Conservation (phyloP, 2,113 vertebrate species). For the Gobius niger region DNA sequence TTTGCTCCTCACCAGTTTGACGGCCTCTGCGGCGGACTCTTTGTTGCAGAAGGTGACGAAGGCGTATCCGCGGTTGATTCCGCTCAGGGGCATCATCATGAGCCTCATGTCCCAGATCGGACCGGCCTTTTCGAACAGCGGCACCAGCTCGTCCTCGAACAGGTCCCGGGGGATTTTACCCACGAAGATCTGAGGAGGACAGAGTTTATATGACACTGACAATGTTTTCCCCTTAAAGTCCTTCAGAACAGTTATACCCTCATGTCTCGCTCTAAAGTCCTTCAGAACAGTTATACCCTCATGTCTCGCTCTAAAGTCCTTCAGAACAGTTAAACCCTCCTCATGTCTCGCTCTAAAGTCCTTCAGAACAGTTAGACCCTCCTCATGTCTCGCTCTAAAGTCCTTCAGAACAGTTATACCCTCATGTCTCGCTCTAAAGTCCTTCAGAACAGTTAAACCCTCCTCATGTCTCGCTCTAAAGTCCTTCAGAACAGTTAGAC, state of each 20-base stretch:
- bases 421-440: too few relatives aligned
- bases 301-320: too few relatives aligned
- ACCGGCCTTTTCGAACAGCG: slow-evolving; percentile 96
- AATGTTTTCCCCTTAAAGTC: too few relatives aligned
- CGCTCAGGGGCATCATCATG: slow-evolving; percentile 99
- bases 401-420: too few relatives aligned
- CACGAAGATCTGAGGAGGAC: slow-evolving; percentile 87
- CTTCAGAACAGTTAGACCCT: too few relatives aligned
- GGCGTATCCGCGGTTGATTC: slow-evolving; percentile 96
- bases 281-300: too few relatives aligned
- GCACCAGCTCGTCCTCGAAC: slow-evolving; percentile 97
- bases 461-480: neutral
- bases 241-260: too few relatives aligned
- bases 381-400: neutral
- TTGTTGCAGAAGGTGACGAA: slow-evolving; percentile 99
- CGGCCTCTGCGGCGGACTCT: slow-evolving; percentile 95
- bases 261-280: too few relatives aligned
- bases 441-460: too few relatives aligned
- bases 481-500: too few relatives aligned
- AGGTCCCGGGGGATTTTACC: slow-evolving; percentile 97
- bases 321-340: too few relatives aligned
- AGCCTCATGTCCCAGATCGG: slow-evolving; percentile 96
- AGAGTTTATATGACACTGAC: neutral
- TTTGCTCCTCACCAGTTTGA: slow-evolving; percentile 85
- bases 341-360: neutral